Evolutionary conservation across 1,140 invertebrate species (phyloP).

Genomic region (Camponotus pennsylvanicus): DNA sequence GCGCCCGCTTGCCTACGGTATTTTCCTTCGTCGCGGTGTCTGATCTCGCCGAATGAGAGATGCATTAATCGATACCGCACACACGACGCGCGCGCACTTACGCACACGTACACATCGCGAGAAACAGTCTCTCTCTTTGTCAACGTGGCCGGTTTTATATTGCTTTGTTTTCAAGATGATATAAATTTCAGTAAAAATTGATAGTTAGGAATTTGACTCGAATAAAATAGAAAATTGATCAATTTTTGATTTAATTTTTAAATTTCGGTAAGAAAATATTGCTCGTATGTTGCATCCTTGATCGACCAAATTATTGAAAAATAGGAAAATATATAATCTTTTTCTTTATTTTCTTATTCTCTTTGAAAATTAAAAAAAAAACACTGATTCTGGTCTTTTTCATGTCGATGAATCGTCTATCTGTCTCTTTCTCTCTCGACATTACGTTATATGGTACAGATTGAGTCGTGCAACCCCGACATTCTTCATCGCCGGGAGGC

Average conservation of each 20-base stretch:
- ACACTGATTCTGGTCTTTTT: not conserved
- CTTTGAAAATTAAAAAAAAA: not conserved
- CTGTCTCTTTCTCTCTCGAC: not conserved
- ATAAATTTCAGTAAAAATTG: not conserved
- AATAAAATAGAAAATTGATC: too few species aligned
- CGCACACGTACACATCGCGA: not conserved
- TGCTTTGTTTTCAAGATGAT: not conserved
- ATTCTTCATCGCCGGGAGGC: slow-evolving; percentile 9
- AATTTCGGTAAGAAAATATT: not conserved
- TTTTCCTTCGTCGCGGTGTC: slow-evolving; percentile 20
- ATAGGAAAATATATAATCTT: not conserved
- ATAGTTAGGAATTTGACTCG: too few species aligned
- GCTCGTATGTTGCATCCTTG: not conserved
- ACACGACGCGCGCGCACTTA: not conserved
- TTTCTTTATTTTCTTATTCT: not conserved
- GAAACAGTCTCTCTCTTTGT: not conserved
- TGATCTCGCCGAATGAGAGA: slow-evolving; percentile 39
- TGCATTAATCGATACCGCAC: slow-evolving; percentile 21
- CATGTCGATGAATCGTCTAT: not conserved
- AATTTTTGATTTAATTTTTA: too few species aligned
- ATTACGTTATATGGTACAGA: too few species aligned
- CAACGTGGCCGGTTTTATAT: not conserved
- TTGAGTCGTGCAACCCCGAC: not conserved
- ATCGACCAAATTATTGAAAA: not conserved
- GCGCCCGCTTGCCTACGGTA: slow-evolving; percentile 45